phyloP scores from a whole-genome alignment of 2,888 invertebrate species.

The Archips crataeganus region DNA sequence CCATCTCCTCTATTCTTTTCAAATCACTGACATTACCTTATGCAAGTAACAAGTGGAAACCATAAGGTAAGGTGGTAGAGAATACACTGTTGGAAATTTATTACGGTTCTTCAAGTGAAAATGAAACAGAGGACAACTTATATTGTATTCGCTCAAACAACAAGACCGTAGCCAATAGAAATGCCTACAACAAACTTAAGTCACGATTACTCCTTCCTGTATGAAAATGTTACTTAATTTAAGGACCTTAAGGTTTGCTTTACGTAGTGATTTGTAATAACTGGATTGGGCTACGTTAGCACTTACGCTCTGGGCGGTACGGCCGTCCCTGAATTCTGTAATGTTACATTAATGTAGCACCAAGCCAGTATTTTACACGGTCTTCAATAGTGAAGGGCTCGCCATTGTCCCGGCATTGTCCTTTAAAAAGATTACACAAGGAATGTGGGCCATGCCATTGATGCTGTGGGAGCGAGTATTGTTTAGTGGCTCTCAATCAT shows the following conservation, averaged over 20 bases:
- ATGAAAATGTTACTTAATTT: conserved; percentile 43
- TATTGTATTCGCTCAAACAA: conserved; percentile 69
- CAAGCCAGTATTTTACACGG: conserved; percentile 69
- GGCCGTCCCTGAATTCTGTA: conserved; percentile 72
- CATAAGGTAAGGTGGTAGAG: conserved; percentile 53
- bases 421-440: conserved; percentile 78
- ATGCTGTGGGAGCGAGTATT: conserved; percentile 73
- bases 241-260: conserved; percentile 41
- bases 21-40: conserved; percentile 55
- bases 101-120: conserved; percentile 69
- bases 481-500: conserved; percentile 83
- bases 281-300: conserved; percentile 46
- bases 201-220: conserved; percentile 1
- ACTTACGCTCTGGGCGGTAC: conserved; percentile 73
- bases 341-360: conserved; percentile 80
- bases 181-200: conserved; percentile 65
- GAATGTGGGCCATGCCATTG: conserved; percentile 81
- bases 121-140: conserved; percentile 58
- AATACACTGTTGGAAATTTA: conserved; percentile 70
- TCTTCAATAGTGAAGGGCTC: conserved; percentile 69
- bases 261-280: conserved; percentile 16
- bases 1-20: conserved; percentile 50
- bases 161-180: conserved; percentile 70
- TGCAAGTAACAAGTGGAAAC: conserved; percentile 59
- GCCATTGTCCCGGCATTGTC: conserved; percentile 74